Evolutionary conservation across 2,888 invertebrate species (phyloP), one percentile per base, ranked within the genome.

Genomic region (Mesochorus sp.): DNA sequence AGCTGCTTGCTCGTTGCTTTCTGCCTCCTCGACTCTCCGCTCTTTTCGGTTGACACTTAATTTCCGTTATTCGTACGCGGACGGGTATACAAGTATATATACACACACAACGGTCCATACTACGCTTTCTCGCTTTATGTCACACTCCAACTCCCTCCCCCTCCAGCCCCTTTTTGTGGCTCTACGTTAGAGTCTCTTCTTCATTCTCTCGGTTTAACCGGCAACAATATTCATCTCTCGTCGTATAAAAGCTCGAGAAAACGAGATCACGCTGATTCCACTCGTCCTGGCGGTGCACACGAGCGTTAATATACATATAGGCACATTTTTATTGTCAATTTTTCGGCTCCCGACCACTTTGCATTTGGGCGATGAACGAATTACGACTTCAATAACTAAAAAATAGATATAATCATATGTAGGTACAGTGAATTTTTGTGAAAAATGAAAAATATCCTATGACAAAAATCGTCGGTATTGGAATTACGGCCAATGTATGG

Each of bases 31-130:
- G 76, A 75, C 82, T 81, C 81, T 80, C 64, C 83, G 82, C 85
- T 85, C 84, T 85, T 79, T 85, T 87, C 84, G 83, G 89, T 90
- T 91, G 91, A 91, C 91, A 91, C 90, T 91, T 91, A 90, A 90
- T 91, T 90, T 91, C 91, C 90, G 91, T 88, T 90, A 90, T 90
- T 89, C 89, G 89, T 89, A 89, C 89, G 86, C 88, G 87, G 87
- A 86, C 83, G 68, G 57, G 44, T 64, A 51, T 44, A 59, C 39
- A 51, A 51, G 17, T 37, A 49, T 42, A 49, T 24, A 10, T 47
- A 59, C 31, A 28, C 39, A 71, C 44, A 44, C 28, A 62, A 71
- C 71, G 39, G 26, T 85, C 85, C 79, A 72, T 70, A 66, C 74
- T 74, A 62, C 68, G 64, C 83, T 83, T 84, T 81, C 84, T 82